Evolutionary conservation across 2,888 invertebrate species (phyloP), one percentile per base, ranked within the genome.

Genomic region (Leptinotarsa haldemani): DNA sequence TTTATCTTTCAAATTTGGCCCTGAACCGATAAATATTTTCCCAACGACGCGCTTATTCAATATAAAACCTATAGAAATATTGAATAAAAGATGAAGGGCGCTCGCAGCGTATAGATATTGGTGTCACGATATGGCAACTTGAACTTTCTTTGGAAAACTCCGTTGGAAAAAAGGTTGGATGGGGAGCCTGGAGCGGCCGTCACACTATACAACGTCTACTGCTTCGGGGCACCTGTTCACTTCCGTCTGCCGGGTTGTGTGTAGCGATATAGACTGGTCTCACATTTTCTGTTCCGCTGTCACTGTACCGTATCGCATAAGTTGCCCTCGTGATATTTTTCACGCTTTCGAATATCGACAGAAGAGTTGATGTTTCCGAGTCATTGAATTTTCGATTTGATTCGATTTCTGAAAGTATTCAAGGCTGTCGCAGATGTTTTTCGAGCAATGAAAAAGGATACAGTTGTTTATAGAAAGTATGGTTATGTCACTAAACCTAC

Each of bases 21-120:
- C 72, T 72, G 67, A 75, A 75, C 75, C 75, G 75, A 75, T 75
- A 75, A 75, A 75, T 75, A 75, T 75, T 72, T 72, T 72, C 67
- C 66, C 72, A 72, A 72, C 74, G 74, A 72, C 74, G 71, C 71
- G 72, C 75, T 75, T 75, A 75, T 75, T 75, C 75, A 75, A 75
- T 75, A 72, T 72, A 72, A 67, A 68, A 75, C 70, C 72, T 70
- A 72, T 75, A 75, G 72, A 75, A 69, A 75, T 72, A 72, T 75
- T 75, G 75, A 75, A 75, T 75, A 75, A 75, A 75, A 75, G 75
- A 75, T 75, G 75, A 72, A 72, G 75, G 75, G 63, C 72, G 71
- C 66, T 67, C 65, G 58, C 61, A 70, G 75, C 75, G 74, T 74
- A 69, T 74, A 74, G 71, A 74, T 74, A 74, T 74, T 74, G 74